Percentiles rank a stretch among this genome's conserved stretches.
Conservation (phyloP, 2,888 invertebrate genomes). For the Dusona sp. region DNA sequence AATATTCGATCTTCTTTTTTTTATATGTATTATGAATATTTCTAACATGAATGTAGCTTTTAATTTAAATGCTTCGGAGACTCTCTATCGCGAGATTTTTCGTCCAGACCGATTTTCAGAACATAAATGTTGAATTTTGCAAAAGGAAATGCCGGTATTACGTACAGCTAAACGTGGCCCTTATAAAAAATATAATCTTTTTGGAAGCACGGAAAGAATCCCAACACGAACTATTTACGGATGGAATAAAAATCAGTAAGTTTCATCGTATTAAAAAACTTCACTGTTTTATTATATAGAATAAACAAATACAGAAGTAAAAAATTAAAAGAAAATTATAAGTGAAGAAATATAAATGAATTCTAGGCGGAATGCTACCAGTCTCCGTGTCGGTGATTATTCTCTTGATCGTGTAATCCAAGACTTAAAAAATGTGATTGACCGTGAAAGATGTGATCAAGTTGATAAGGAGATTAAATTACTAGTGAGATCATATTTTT, state of each 20-base stretch:
- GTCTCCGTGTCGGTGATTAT: not conserved
- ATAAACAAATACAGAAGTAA: not conserved
- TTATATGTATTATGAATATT: not conserved
- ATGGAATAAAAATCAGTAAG: not conserved
- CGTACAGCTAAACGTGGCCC: not conserved
- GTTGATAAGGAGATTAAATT: not conserved
- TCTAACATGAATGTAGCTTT: not conserved
- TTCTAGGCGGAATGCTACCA: not conserved
- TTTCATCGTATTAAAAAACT: not conserved
- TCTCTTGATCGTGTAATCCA: not conserved
- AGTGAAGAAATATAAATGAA: not conserved
- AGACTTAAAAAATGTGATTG: not conserved
- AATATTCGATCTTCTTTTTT: not conserved
- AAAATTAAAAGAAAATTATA: not conserved
- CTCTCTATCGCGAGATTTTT: not conserved
- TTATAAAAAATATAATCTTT: not conserved
- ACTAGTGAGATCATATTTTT: not conserved
- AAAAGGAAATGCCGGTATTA: not conserved
- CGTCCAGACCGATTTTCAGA: not conserved
- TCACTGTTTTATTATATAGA: not conserved
- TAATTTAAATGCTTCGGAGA: not conserved
- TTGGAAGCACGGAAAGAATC: not conserved
- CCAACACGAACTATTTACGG: not conserved
- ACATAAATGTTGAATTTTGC: no score
- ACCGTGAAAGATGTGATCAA: not conserved